These are phyloP conservation scores for Triplophysa rosa DNA, from an alignment of 2,113 vertebrate genomes.

Conservation along the genomic window DNA sequence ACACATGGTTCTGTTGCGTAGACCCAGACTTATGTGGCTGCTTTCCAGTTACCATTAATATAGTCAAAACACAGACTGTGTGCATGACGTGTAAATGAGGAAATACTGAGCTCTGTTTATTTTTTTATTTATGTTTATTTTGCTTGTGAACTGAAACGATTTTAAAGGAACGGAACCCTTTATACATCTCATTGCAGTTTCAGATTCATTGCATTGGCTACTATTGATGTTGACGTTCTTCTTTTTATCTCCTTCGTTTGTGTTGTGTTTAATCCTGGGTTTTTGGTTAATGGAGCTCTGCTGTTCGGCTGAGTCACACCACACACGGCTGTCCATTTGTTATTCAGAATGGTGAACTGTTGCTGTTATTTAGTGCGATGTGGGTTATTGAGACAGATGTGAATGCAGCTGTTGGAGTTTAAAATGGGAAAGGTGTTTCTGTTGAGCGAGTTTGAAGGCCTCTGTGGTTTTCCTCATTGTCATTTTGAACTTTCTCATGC, in stretches of 20 bases:
- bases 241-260: background rate
- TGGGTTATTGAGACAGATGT: slow-evolving; percentile 19
- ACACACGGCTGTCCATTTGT: background rate
- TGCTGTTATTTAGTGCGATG: background rate
- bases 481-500: background rate
- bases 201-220: slow-evolving; percentile 17
- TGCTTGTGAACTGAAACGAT: background rate
- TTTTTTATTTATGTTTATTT: background rate
- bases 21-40: slow-evolving; percentile 22
- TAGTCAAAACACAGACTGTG: slow-evolving; percentile 13
- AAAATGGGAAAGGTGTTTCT: background rate
- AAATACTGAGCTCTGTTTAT: slow-evolving; percentile 9
- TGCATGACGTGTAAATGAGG: background rate
- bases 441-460: background rate
- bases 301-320: slow-evolving; percentile 13
- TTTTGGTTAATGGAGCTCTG: background rate
- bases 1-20: slow-evolving; percentile 25
- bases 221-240: slow-evolving; percentile 19
- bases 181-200: background rate
- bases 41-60: slow-evolving; percentile 44
- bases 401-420: slow-evolving; percentile 32
- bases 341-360: background rate
- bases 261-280: slow-evolving; percentile 25
- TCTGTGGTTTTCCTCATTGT: background rate
- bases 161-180: background rate